Evolutionary conservation across 2,113 vertebrate species (phyloP).

Genomic region (Notiomystis cincta): DNA sequence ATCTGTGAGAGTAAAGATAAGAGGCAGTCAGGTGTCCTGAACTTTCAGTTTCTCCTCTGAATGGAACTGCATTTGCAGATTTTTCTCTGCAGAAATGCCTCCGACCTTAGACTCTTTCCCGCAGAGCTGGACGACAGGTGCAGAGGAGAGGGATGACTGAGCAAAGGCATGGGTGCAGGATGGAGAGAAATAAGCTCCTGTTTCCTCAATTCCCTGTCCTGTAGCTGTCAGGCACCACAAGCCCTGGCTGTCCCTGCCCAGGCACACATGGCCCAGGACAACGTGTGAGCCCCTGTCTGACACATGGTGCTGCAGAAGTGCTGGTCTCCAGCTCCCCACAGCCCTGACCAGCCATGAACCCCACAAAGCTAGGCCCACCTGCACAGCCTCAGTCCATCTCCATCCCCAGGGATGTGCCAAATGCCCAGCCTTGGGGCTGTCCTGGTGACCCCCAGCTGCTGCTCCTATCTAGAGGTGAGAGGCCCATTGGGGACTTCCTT

Average conservation of each 20-base stretch:
- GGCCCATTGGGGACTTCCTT: background rate
- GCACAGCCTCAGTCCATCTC: fast-evolving
- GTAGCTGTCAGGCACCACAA: background rate
- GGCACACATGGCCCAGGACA: background rate
- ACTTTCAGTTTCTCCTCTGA: background rate
- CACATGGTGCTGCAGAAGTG: fast-evolving
- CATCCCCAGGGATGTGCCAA: background rate
- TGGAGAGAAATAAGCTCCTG: background rate
- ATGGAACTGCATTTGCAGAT: constrained; percentile 12
- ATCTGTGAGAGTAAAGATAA: background rate
- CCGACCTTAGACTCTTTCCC: constrained; percentile 22
- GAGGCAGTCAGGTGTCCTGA: background rate
- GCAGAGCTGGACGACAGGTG: background rate
- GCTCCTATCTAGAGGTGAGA: background rate
- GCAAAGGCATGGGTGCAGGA: background rate
- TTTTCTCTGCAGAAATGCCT: constrained; percentile 3
- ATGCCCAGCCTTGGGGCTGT: fast-evolving
- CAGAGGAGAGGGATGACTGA: background rate
- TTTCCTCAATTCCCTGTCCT: background rate
- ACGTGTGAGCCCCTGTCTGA: fast-evolving
- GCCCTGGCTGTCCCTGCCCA: background rate
- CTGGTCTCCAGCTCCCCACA: background rate
- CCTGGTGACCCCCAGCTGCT: background rate
- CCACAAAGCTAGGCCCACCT: background rate
- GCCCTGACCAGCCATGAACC: background rate